Base-by-base conservation (phyloP, 2,113 vertebrate species). In the Xenopus laevis region DNA sequence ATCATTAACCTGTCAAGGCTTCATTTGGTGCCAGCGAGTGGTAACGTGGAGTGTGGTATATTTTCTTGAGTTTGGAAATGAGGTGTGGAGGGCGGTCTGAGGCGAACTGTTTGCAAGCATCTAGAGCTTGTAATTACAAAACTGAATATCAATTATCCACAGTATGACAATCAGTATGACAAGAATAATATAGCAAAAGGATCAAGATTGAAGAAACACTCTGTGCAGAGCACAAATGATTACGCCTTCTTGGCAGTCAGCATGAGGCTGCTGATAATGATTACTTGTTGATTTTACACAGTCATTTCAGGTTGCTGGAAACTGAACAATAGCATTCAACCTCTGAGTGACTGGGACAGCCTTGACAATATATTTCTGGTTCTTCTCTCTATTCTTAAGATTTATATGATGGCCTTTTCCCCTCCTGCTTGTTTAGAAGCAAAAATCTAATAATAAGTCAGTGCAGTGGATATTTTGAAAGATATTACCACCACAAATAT, bases 61-160 rank as follows among this genome's bases (percentile, higher is more conserved):
- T 55, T 55, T 9, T 55, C 15, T 55, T 3, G 53, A 55, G 53
- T 55, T 55, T 55, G 17, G 53, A 55, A 55, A 55, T 55, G 53
- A 55, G 53, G 15, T 55, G 16, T n/a, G 53, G 15, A 16, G 17
- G 53, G 53, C 15, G 1, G 53, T 17, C 53, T 55, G 15, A 55
- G 53, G 17, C 15, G 17, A 55, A 55, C 15, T 55, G 53, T n/a
- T n/a, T 55, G 53, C 53, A 55, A 55, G 15, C 15, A 55, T 55
- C 53, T n/a, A 55, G 53, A 2, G 17, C 53, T 55, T n/a, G 53
- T 50, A 50, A 55, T 55, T 55, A 55, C 53, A 55, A 55, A 55
- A 55, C 53, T 55, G 17, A 55, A 55, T 55, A 55, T 55, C 17
- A 55, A 55, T 55, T 55, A 55, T 55, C 53, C 53, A 55, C 53